Percentiles rank a stretch among this genome's conserved stretches.
These are phyloP conservation scores for Macrocentrus cingulum DNA, from an alignment of 1,140 invertebrate genomes.

Conservation along the genomic window DNA sequence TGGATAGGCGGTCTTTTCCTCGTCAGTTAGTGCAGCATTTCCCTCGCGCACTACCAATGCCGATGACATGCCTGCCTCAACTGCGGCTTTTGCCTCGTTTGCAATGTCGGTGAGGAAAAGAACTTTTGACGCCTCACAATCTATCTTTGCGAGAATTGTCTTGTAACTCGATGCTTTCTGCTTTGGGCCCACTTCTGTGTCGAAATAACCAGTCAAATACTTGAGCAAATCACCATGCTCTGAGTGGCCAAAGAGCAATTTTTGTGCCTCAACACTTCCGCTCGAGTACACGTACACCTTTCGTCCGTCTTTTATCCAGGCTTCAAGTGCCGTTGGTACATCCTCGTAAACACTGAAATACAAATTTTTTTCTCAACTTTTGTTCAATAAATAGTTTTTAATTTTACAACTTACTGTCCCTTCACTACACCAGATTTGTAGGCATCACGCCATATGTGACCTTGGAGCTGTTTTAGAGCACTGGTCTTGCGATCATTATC, in stretches of 20 bases:
- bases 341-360: constrained; percentile 80
- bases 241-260: constrained; percentile 81
- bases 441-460: constrained; percentile 83
- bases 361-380: constrained; percentile 21
- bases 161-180: constrained; percentile 72
- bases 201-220: constrained; percentile 81
- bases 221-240: constrained; percentile 73
- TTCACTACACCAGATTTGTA: constrained; percentile 76
- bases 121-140: constrained; percentile 65
- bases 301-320: constrained; percentile 68
- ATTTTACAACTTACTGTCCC: constrained; percentile 83
- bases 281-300: constrained; percentile 89
- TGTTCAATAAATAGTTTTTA: too few species aligned
- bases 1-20: constrained; percentile 63
- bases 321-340: constrained; percentile 71
- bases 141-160: constrained; percentile 73
- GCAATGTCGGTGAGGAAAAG: constrained; percentile 84
- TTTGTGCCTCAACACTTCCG: constrained; percentile 88
- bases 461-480: constrained; percentile 84
- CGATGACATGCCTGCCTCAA: constrained; percentile 68
- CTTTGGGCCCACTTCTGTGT: constrained; percentile 82
- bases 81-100: constrained; percentile 81
- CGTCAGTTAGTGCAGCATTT: constrained; percentile 68
- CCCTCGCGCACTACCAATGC: constrained; percentile 76
- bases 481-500: constrained; percentile 77